A percentile compares a stretch with the other conserved stretches of the same genome.
Evolutionary conservation across 2,888 invertebrate species (phyloP).

Genomic region (Ramazzottius varieornatus): DNA sequence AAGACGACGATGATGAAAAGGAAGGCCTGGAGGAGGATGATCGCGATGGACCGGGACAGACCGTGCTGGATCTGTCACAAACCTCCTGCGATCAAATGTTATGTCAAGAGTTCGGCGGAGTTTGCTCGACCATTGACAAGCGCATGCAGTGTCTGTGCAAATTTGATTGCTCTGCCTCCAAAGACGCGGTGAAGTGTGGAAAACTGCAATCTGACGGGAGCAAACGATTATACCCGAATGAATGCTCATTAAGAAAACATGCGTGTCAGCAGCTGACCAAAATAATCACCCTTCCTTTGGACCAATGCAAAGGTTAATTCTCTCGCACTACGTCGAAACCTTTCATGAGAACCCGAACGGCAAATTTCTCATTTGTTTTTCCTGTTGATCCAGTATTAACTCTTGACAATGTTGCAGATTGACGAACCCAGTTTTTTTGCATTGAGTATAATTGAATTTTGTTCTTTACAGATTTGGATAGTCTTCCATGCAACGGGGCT

Average conservation of each 20-base stretch:
- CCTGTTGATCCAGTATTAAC: too few species aligned
- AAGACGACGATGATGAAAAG: not conserved
- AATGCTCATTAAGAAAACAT: not conserved
- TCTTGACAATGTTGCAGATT: too few species aligned
- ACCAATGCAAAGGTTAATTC: not conserved
- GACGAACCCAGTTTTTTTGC: too few species aligned
- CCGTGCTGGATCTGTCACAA: not conserved
- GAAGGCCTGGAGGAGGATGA: not conserved
- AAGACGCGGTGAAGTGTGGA: not conserved
- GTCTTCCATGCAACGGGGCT: too few species aligned
- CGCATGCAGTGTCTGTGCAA: constrained; percentile 1
- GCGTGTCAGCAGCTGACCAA: not conserved
- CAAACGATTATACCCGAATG: not conserved
- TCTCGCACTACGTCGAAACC: too few species aligned
- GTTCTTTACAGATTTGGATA: too few species aligned
- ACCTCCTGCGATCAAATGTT: not conserved
- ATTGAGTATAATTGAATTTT: too few species aligned
- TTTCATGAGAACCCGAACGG: too few species aligned
- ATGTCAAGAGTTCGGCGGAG: not conserved
- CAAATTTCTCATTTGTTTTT: too few species aligned
- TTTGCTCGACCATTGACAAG: not conserved
- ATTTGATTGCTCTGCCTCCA: not conserved
- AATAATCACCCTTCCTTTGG: not conserved
- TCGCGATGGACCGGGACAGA: not conserved
- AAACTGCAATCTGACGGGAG: not conserved